Percentiles rank a stretch among this genome's conserved stretches.
These are phyloP conservation scores for Drosophila atroscutellata DNA, from an alignment of 2,888 invertebrate genomes.

Conservation along the genomic window DNA sequence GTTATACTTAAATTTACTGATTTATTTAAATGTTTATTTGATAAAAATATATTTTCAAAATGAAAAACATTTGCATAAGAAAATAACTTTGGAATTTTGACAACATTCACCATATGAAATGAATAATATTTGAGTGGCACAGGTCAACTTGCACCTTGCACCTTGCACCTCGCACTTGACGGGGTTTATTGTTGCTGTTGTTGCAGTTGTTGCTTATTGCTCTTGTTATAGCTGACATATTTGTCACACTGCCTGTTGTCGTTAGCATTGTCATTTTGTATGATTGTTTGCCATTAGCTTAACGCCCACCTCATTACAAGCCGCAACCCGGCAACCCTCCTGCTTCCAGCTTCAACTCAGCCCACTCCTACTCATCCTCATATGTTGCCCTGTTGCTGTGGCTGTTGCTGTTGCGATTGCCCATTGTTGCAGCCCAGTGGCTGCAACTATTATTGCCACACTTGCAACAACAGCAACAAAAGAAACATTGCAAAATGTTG, in stretches of 20 bases:
- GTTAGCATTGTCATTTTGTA: conserved; percentile 53
- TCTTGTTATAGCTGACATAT: conserved; percentile 53
- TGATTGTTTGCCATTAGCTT: conserved; percentile 49
- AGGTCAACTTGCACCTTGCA: background rate
- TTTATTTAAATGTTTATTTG: too few species aligned
- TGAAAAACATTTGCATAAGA: too few species aligned
- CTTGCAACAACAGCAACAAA: conserved; percentile 32
- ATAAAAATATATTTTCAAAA: too few species aligned
- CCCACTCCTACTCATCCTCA: conserved; percentile 30
- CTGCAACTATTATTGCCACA: conserved; percentile 58
- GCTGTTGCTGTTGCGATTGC: conserved; percentile 7
- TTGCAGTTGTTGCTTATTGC: conserved; percentile 28
- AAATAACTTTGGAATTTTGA: background rate
- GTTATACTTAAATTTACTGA: too few species aligned
- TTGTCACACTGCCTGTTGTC: conserved; percentile 54
- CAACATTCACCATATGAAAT: background rate
- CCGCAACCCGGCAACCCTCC: background rate
- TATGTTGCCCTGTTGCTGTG: conserved; percentile 28
- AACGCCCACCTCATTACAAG: background rate
- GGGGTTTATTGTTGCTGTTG: background rate
- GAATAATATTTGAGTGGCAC: background rate
- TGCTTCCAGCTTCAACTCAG: conserved; percentile 1
- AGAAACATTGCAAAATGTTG: conserved; percentile 53
- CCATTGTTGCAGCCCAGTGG: conserved; percentile 46
- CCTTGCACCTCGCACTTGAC: background rate